Base-by-base conservation (phyloP, 2,797 vertebrate species). In the Chromis chromis region DNA sequence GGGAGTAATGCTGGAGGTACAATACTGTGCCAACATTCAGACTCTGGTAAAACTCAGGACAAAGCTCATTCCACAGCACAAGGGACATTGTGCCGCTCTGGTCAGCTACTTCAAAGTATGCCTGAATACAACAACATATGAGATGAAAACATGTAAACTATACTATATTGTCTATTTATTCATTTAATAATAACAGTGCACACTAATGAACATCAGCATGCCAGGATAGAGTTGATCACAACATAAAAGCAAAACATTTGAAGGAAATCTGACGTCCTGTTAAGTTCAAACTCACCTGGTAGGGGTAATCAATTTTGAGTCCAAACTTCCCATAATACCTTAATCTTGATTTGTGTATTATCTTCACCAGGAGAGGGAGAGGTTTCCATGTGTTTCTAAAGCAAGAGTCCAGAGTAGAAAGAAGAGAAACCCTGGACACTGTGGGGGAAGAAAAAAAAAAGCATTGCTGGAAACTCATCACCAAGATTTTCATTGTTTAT, bases 21-120 rank as follows among this genome's bases (percentile, higher is more conserved):
- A 99, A 81, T 70, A 97, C 96, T 0, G 93, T 93, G 78, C 96
- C 96, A 50, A 97, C 93, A 0, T 86, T 90, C 62, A 99, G 76
- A 22, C 90, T 94, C 85, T 95, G 95, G 83, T 96, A 99, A 95
- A 96, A 99, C 46, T 97, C 93, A 1, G 93, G 95, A 89, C 97
- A 99, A 39, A 98, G 83, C 0, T 95, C 93, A 8, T 97, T 98
- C 97, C 97, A 99, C 69, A 99, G 91, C 78, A 98, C 96, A 55
- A 97, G 91, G 1, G 96, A 96, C 94, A 96, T 96, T 42, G 93
- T 94, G 59, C 97, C 97, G 28, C 95, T 97, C 88, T 94, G 93
- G 92, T 99, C 97, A 56, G 97, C 97, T 61, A 99, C 96, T 92
- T 97, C 97, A 86, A 97, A 96, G 86, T 96, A 97, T 2, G 95